phyloP scores from a whole-genome alignment of 1,140 invertebrate genomes.

The Trinorchestia longiramus region DNA sequence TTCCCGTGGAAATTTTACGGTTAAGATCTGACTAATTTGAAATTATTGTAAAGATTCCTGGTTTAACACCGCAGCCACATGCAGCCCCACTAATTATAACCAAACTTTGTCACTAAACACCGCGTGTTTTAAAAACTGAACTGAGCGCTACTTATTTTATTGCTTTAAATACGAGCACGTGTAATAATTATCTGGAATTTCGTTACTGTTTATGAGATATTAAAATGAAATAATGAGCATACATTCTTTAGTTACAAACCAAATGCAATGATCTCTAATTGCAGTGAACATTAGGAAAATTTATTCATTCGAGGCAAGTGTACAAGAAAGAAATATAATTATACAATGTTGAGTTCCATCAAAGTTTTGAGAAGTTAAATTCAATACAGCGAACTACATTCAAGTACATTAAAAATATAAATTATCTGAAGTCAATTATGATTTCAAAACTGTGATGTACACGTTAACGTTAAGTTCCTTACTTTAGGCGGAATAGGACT shows the following conservation, averaged over 20 bases:
- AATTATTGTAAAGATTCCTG: no score
- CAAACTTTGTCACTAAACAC: neutral
- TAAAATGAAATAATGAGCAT: neutral
- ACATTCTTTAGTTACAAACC: neutral
- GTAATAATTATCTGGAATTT: neutral
- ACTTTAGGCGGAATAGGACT: no score
- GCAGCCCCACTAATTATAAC: neutral
- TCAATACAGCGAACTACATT: neutral
- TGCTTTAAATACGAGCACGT: neutral
- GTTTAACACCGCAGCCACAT: neutral
- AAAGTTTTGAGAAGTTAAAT: neutral
- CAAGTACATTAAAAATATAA: neutral
- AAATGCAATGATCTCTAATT: neutral
- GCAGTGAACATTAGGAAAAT: neutral
- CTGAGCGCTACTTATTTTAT: neutral
- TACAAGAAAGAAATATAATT: neutral
- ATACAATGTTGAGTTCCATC: neutral
- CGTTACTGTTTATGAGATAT: neutral
- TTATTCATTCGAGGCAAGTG: neutral
- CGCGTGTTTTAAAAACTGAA: neutral
- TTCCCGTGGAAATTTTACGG: no score
- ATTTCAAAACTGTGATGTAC: neutral
- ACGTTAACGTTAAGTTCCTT: no score
- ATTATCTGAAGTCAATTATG: neutral
- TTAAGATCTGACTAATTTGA: no score